Base-by-base conservation (phyloP, 2,888 invertebrate genomes). In the Monopis laevigella region DNA sequence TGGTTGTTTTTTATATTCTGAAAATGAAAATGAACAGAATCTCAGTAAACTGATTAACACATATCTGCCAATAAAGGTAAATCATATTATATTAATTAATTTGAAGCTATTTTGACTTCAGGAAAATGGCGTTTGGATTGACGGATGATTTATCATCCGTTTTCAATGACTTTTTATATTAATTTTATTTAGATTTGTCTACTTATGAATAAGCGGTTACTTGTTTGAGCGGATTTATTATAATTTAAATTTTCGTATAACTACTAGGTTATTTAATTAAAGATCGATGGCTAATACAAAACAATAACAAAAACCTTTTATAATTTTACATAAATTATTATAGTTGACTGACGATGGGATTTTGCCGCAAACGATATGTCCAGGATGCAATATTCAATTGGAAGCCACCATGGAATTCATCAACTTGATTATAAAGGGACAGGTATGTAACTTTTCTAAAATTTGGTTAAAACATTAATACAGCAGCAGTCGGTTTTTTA, bases 401-500 rank as follows among this genome's bases (percentile, higher is more conserved):
- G 88, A 90, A 61, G 86, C 89, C 30, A 88, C 89, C 14, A 85
- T 87, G 42, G 85, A 88, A 53, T 92, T 92, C 63, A 83, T 92
- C 52, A 86, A 88, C 51, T 67, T 90, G 12, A 84, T 92, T 48
- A 77, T 87, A 41, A 84, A 83, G 54, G 91, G 91, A 1, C 91
- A 91, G 65, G 82, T 81, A 52, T 47, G 43, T 39, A 35, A 21
- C 12, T 6, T n/a, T 21, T 12, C n/a, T 24, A 21, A 12, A 38
- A 11, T 24, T 30, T 30, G 2, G 27, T 27, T 34, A 32, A 11
- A n/a, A n/a, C n/a, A n/a, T n/a, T n/a, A n/a, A n/a, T n/a, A n/a
- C n/a, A n/a, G n/a, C n/a, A n/a, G n/a, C n/a, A n/a, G n/a, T n/a
- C n/a, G n/a, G n/a, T n/a, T n/a, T n/a, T n/a, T n/a, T n/a, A n/a